phyloP scores from a whole-genome alignment of 2,113 vertebrate genomes.

The Rynchops niger region DNA sequence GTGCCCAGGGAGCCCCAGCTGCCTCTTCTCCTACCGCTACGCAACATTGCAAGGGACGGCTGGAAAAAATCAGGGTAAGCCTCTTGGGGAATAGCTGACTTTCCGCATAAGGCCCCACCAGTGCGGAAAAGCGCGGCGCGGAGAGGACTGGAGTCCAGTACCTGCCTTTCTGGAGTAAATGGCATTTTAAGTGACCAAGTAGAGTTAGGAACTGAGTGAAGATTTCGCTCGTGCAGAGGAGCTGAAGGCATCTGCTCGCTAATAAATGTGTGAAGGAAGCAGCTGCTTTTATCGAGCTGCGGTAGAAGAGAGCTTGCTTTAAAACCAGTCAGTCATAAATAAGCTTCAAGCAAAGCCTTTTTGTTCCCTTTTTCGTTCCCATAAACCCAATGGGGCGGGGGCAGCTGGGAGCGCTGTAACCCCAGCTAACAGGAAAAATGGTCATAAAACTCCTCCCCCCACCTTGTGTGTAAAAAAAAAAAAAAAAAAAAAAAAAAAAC shows the following conservation, averaged over 20 bases:
- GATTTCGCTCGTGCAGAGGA: background rate
- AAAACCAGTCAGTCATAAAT: background rate
- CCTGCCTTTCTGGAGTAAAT: background rate
- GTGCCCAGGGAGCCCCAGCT: background rate
- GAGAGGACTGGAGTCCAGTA: background rate
- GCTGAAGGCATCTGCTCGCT: background rate
- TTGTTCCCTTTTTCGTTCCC: too few species aligned
- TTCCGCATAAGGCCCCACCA: background rate
- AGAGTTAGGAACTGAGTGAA: background rate
- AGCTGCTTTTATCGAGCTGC: accelerated
- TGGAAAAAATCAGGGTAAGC: background rate
- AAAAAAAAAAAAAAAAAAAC: too few species aligned
- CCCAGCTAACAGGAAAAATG: background rate
- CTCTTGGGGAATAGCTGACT: background rate
- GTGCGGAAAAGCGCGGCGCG: accelerated
- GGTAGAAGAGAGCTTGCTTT: background rate
- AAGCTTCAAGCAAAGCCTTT: background rate
- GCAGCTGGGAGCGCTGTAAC: background rate
- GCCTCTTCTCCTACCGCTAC: background rate
- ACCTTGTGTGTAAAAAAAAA: background rate
- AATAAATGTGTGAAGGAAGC: background rate
- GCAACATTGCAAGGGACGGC: background rate
- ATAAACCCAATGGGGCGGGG: too few species aligned
- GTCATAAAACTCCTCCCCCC: background rate
- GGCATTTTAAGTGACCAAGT: background rate